Evolutionary conservation across 1,140 invertebrate genomes (phyloP).

Genomic region (Spodoptera frugiperda): DNA sequence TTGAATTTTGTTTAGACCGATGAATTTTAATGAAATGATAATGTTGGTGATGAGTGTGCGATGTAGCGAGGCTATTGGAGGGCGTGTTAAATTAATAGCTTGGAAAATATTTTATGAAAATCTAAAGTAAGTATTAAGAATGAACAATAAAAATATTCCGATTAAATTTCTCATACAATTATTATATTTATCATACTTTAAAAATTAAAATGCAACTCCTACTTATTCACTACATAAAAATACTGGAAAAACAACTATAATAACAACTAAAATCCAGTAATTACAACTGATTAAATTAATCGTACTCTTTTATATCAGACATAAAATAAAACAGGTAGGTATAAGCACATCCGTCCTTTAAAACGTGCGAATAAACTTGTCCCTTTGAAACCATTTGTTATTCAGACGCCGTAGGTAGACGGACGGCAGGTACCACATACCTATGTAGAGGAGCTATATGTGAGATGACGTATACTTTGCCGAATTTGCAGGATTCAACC

Average conservation of each 20-base stretch:
- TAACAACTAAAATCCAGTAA: neutral
- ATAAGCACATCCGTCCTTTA: conserved; percentile 18
- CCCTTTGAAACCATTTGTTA: conserved; percentile 51
- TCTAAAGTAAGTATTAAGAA: neutral
- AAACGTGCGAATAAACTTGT: conserved; percentile 35
- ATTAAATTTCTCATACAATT: too few species aligned
- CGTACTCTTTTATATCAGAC: conserved; percentile 2
- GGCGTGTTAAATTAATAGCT: neutral
- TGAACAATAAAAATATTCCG: too few species aligned
- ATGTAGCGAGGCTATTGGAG: neutral
- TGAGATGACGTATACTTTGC: conserved; percentile 45
- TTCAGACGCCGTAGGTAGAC: conserved; percentile 46
- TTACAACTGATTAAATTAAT: neutral
- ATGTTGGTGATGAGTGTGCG: conserved; percentile 36
- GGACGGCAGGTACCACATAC: conserved; percentile 42
- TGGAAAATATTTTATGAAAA: neutral
- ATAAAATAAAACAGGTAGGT: conserved; percentile 1
- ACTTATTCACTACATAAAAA: neutral
- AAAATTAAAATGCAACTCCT: too few species aligned
- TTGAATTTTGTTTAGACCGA: conserved; percentile 53
- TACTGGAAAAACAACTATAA: neutral
- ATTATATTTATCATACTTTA: neutral
- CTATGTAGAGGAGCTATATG: conserved; percentile 29
- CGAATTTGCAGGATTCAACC: conserved; percentile 38
- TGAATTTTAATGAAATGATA: conserved; percentile 60